These are phyloP conservation scores for Melinopterus prodromus DNA, from an alignment of 2,888 invertebrate species.

Conservation along the genomic window DNA sequence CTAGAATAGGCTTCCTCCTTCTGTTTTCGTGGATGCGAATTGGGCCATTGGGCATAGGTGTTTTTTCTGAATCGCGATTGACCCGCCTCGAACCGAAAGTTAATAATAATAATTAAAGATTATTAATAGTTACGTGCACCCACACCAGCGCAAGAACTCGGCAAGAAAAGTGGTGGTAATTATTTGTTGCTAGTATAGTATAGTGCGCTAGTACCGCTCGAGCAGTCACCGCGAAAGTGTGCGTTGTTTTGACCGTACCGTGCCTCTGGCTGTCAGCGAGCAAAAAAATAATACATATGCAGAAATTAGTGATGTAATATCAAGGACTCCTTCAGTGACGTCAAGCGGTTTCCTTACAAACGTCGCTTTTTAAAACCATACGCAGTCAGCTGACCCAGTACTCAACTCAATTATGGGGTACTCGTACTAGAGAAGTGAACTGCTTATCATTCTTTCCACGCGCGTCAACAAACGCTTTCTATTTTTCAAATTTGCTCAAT, in stretches of 20 bases:
- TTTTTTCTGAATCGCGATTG: neutral
- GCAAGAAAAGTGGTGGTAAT: constrained; percentile 10
- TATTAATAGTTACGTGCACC: constrained; percentile 18
- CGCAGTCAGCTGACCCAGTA: neutral
- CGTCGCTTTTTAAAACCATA: neutral
- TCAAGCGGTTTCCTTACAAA: neutral
- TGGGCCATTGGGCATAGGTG: neutral
- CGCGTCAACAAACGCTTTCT: neutral
- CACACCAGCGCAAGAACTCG: constrained; percentile 14
- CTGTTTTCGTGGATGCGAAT: no score
- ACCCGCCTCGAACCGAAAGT: neutral
- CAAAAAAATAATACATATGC: constrained; percentile 9
- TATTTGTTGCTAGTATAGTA: constrained; percentile 4
- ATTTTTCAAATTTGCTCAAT: neutral
- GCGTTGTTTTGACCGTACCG: neutral
- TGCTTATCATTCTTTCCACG: no score
- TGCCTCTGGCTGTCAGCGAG: constrained; percentile 6
- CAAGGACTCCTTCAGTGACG: constrained; percentile 12
- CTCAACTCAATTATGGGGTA: no score
- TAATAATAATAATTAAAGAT: constrained; percentile 8
- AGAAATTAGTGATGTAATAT: constrained; percentile 19
- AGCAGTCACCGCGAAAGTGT: neutral
- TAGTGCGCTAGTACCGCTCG: constrained; percentile 16
- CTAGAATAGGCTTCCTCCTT: no score
- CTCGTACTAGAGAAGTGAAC: no score